Evolutionary conservation across 2,888 invertebrate species (phyloP), one percentile per base, ranked within the genome.

Genomic region (Griposia aprilina): DNA sequence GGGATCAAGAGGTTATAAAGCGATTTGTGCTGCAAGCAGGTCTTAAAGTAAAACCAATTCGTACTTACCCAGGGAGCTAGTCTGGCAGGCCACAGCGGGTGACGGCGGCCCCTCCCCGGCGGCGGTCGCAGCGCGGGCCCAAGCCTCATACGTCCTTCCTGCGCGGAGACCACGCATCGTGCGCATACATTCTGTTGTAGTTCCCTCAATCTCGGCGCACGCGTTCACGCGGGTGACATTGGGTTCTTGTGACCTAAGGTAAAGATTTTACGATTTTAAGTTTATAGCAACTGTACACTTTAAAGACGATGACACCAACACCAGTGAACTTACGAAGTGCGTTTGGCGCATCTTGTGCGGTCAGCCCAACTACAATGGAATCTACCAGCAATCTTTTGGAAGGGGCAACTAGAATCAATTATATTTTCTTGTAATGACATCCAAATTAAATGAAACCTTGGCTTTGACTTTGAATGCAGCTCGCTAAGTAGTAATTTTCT

Each of bases 111-210:
- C 97, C 92, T 98, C 98, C 0, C 99, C 99, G 7, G 98, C 97
- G 1, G 97, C 97, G 0, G 98, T 99, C 57, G 98, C 98, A 0
- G 99, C 99, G 26, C 98, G 97, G 20, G 99, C 98, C 98, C 98
- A 98, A 90, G 99, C 98, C 92, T 98, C 98, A 92, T 99, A 99
- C 76, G 98, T 97, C 89, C 98, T 97, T 82, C 98, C 97, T 81
- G 98, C 97, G 63, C 97, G 97, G 66, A 98, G 97, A 72, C 98
- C 97, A 57, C 98, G 97, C 41, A 98, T 96, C 86, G 98, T 97
- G 89, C 97, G 97, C 91, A 97, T 97, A 85, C 96, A 97, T 82
- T 96, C 96, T 6, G 92, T 90, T 3, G 93, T 91, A 26, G 87
- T 92, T 7, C 95, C 94, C 75, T 96, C 96, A 3, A 92, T 91